These are phyloP conservation scores for Rhinatrema bivittatum DNA, from an alignment of 2,797 vertebrate genomes.

Conservation along the genomic window DNA sequence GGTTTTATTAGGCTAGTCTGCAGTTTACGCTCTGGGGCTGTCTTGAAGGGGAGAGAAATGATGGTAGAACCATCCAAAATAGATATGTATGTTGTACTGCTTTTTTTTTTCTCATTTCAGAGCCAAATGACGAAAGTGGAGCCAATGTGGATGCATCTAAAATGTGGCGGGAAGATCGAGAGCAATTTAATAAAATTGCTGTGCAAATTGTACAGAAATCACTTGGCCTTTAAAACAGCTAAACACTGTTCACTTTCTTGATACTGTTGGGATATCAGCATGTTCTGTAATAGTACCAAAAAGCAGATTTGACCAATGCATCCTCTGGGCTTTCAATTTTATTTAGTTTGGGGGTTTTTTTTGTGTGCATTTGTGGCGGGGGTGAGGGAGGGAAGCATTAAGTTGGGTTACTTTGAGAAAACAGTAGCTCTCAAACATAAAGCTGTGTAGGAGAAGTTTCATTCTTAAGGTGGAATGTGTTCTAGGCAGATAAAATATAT, in stretches of 20 bases:
- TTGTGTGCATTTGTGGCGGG: too few relatives aligned
- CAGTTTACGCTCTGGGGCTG: not conserved
- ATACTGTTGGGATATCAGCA: slow-evolving; percentile 1
- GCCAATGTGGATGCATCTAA: slow-evolving; percentile 94
- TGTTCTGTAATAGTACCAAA: slow-evolving; percentile 39
- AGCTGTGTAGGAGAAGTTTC: too few relatives aligned
- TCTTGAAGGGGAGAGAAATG: not conserved
- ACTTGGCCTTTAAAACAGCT: slow-evolving; percentile 68
- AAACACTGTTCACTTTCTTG: slow-evolving; percentile 16
- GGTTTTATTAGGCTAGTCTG: too few relatives aligned
- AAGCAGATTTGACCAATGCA: slow-evolving; percentile 26
- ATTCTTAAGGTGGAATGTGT: too few relatives aligned
- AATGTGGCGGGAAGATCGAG: slow-evolving; percentile 94
- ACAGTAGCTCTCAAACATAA: too few relatives aligned
- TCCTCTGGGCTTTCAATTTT: slow-evolving; percentile 9
- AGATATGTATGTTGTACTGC: not conserved
- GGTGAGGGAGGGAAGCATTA: too few relatives aligned
- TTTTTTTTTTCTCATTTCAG: slow-evolving; percentile 57
- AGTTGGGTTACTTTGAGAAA: too few relatives aligned
- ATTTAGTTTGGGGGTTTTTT: too few relatives aligned
- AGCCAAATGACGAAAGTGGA: slow-evolving; percentile 93
- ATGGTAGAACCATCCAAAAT: rapidly evolving
- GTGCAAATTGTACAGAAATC: slow-evolving; percentile 92
- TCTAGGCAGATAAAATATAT: too few relatives aligned
- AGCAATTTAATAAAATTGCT: slow-evolving; percentile 85